Evolutionary conservation across 2,888 invertebrate genomes (phyloP), one percentile per base, ranked within the genome.

Genomic region (Synergus japonicus): DNA sequence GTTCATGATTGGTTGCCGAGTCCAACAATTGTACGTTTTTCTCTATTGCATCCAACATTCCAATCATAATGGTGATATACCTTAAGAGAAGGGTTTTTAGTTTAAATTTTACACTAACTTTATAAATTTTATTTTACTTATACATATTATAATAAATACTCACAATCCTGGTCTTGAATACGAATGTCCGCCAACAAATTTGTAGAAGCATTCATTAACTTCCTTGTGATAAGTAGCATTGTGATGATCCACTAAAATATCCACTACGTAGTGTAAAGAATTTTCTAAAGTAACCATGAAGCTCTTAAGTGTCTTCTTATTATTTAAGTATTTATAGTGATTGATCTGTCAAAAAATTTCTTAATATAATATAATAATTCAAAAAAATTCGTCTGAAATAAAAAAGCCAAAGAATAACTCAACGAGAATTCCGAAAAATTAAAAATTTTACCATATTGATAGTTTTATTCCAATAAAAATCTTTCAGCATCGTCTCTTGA

Each of bases 401-500:
- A 37, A 37, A 37, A 37, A 37, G 7, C 0, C 5, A 37, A 2
- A 9, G 43, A 18, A 46, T 8, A 12, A 46, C 46, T 46, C 46
- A 13, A 46, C 46, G 4, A 13, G 2, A 13, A 46, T 46, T 46
- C 13, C 13, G 10, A 60, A 60, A 12, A 4, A n/a, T 46, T 49
- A 4, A 37, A 73, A 29, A 15, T 54, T 80, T 81, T 82, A 94
- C 94, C 93, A 94, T 94, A 80, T 85, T 92, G 18, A 93, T 87
- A 0, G 94, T 93, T 92, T 94, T 93, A 79, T 94, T 94, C 94
- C 94, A 94, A 79, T 94, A 93, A 87, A 94, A 94, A 82, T 94
- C 93, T 37, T 92, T 92, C 79, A 93, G 91, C 22, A 94, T 86
- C 0, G 91, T 87, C 12, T 88, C 86, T 79, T 93, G 91, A 0